These are phyloP conservation scores for Drosophila phalerata DNA, from an alignment of 2,888 invertebrate genomes.

Conservation along the genomic window DNA sequence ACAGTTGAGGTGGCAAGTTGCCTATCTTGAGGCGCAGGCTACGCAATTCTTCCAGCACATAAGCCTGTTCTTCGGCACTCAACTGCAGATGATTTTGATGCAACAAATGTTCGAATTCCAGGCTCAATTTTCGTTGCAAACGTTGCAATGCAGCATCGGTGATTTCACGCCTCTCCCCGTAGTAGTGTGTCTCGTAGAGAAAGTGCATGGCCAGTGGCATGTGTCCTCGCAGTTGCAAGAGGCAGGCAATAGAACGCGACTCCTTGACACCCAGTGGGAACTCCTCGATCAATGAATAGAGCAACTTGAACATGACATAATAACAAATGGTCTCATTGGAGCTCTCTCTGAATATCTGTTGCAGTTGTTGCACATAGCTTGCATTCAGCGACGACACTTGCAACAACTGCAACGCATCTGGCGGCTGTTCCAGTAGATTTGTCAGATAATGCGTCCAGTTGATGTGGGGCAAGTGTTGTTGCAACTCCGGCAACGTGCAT, in stretches of 20 bases:
- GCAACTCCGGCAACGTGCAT: slow-evolving; percentile 55
- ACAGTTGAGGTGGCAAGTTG: slow-evolving; percentile 62
- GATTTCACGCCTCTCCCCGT: slow-evolving; percentile 44
- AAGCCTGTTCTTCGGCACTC: slow-evolving; percentile 49
- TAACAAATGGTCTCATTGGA: slow-evolving; percentile 77
- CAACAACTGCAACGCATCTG: slow-evolving; percentile 42
- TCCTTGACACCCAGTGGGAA: slow-evolving; percentile 46
- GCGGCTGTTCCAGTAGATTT: slow-evolving; percentile 39
- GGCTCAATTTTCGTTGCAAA: slow-evolving; percentile 54
- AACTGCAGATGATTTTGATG: slow-evolving; percentile 64
- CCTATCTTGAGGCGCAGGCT: slow-evolving; percentile 74
- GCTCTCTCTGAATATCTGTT: slow-evolving; percentile 42
- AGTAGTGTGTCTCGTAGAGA: slow-evolving; percentile 68
- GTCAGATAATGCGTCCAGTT: slow-evolving; percentile 72
- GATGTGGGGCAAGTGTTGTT: slow-evolving; percentile 55
- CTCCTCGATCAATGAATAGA: slow-evolving; percentile 64
- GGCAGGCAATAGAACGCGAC: slow-evolving; percentile 51
- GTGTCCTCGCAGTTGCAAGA: slow-evolving; percentile 69
- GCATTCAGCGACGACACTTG: slow-evolving; percentile 60
- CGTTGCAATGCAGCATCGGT: slow-evolving; percentile 59
- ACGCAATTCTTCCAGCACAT: slow-evolving; percentile 63
- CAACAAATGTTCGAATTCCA: slow-evolving; percentile 55
- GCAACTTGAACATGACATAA: slow-evolving; percentile 78
- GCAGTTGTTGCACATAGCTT: slow-evolving; percentile 60
- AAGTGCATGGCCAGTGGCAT: slow-evolving; percentile 77